These are phyloP conservation scores for Stenoptilia bipunctidactyla DNA, from an alignment of 2,888 invertebrate genomes.

Conservation along the genomic window DNA sequence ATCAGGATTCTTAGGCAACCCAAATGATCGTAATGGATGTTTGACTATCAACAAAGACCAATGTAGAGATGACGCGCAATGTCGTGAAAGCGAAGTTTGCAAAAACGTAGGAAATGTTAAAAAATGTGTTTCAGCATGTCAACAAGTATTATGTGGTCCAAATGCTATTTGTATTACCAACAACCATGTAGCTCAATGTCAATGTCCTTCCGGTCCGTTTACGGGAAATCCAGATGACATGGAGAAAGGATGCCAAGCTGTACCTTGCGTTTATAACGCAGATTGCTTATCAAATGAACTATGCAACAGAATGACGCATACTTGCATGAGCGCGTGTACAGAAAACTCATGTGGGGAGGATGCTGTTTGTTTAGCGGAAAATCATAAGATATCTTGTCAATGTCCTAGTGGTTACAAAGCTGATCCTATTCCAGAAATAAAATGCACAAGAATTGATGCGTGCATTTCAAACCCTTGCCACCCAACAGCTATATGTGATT, in stretches of 20 bases:
- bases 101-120: slow-evolving; percentile 71
- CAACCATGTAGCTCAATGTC: slow-evolving; percentile 90
- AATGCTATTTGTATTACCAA: slow-evolving; percentile 90
- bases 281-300: slow-evolving; percentile 85
- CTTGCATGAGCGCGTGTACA: slow-evolving; percentile 85
- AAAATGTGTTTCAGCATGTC: slow-evolving; percentile 84
- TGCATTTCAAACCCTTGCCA: slow-evolving; percentile 88
- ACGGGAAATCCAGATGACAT: slow-evolving; percentile 88
- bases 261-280: slow-evolving; percentile 88
- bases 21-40: slow-evolving; percentile 91
- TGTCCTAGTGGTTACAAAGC: slow-evolving; percentile 87
- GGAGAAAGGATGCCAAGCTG: slow-evolving; percentile 79
- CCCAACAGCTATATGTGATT: slow-evolving; percentile 81
- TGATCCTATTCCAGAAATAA: slow-evolving; percentile 87
- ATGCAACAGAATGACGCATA: slow-evolving; percentile 86
- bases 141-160: slow-evolving; percentile 83
- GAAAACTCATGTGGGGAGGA: slow-evolving; percentile 88
- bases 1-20: slow-evolving; percentile 87
- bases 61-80: slow-evolving; percentile 85
- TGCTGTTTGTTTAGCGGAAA: slow-evolving; percentile 89
- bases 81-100: slow-evolving; percentile 86
- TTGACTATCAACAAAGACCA: slow-evolving; percentile 78
- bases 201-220: slow-evolving; percentile 89
- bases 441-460: slow-evolving; percentile 78
- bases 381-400: slow-evolving; percentile 85